Evolutionary conservation across 2,888 invertebrate species (phyloP).

Genomic region (Netelia inedita): DNA sequence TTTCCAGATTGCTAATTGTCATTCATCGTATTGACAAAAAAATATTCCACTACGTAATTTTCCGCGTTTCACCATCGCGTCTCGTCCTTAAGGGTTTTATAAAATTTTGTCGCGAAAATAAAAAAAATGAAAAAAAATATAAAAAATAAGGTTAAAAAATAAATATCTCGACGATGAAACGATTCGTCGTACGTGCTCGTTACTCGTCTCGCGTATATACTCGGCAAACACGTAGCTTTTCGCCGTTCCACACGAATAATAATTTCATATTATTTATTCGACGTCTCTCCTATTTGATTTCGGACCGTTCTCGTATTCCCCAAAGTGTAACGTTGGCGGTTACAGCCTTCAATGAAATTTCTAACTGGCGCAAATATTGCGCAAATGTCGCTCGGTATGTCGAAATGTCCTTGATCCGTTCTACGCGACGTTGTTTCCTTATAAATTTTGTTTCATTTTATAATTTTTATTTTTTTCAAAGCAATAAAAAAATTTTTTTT

Average conservation of each 20-base stretch:
- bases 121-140: too few relatives aligned
- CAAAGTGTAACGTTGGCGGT: neutral
- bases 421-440: neutral
- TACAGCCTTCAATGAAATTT: neutral
- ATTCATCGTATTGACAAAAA: neutral
- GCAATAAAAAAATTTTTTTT: too few relatives aligned
- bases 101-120: neutral
- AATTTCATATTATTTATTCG: neutral
- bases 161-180: neutral
- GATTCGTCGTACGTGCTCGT: neutral
- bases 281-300: neutral
- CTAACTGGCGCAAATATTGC: constrained; percentile 6
- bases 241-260: neutral
- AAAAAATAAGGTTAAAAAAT: neutral
- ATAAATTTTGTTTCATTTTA: neutral
- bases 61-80: neutral
- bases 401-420: constrained; percentile 13
- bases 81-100: neutral
- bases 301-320: neutral
- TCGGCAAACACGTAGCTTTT: neutral
- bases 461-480: too few relatives aligned
- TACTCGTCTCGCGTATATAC: neutral
- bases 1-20: constrained; percentile 39
- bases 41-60: neutral
- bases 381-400: constrained; percentile 4